Base-by-base conservation (phyloP, 2,797 vertebrate genomes). In the Rhinoraja longicauda region DNA sequence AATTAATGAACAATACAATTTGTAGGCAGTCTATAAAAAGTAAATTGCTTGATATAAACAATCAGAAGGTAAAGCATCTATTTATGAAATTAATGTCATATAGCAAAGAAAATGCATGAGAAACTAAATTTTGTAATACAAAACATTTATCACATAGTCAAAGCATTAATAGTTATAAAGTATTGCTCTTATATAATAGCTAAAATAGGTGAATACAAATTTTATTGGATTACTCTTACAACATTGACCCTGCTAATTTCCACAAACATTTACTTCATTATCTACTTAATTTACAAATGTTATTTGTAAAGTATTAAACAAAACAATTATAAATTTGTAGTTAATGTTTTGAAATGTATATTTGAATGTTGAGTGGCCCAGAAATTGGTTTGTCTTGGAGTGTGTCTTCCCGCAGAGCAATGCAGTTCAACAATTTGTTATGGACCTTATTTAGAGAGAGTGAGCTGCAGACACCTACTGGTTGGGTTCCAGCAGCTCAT, bases 251-350 rank as follows among this genome's bases (percentile, higher is more conserved):
- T 45, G 39, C 13, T 75, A 92, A 26, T 72, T 73, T 45, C 36
- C 67, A 72, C 39, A 72, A 91, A 32, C 86, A 53, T 19, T 77
- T 57, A 72, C 32, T 90, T 90, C 10, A 29, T 73, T 75, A 32
- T 53, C 29, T n/a, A 15, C 21, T 91, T 73, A 92, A 92, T 92
- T 92, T 92, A 92, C 90, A 92, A 75, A 57, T 64, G 67, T 75
- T 92, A 53, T 73, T 70, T 73, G 45, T 92, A 45, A 92, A 92
- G 45, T 70, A 53, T 53, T 73, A 45, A 53, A 91, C 90, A 73
- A 53, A 45, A 75, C 10, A 92, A 73, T 9, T 36, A 8, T 70
- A 53, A 26, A 29, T 36, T n/a, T 75, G 70, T 32, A 67, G n/a
- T 15, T 75, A 45, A 24, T n/a, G 4, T 72, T 75, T 70, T 24